A percentile compares a stretch with the other conserved stretches of the same genome.
These are phyloP conservation scores for Araneus ventricosus DNA, from an alignment of 1,140 invertebrate species.

Conservation along the genomic window DNA sequence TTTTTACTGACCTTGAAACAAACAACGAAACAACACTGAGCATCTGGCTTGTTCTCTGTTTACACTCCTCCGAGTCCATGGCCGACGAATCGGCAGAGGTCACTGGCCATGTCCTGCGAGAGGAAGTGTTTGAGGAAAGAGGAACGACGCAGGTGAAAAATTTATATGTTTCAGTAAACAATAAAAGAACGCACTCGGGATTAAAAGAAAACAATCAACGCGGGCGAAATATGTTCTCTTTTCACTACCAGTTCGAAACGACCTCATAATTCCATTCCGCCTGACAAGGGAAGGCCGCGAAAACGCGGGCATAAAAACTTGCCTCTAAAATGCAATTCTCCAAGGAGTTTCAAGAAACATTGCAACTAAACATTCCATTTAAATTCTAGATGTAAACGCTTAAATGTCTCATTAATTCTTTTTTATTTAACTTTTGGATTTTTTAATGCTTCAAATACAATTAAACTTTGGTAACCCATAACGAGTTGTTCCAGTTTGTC, in stretches of 20 bases:
- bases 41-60: background rate
- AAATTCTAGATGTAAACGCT: background rate
- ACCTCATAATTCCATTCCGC: background rate
- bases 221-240: background rate
- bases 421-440: too few relatives aligned
- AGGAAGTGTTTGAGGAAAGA: background rate
- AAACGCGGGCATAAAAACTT: background rate
- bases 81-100: background rate
- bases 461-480: background rate
- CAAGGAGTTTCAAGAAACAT: background rate
- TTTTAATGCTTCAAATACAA: background rate
- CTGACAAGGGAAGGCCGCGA: background rate
- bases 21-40: too few relatives aligned
- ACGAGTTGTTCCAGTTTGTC: background rate
- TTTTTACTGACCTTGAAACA: too few relatives aligned
- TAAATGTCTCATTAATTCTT: background rate
- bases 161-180: background rate
- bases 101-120: background rate
- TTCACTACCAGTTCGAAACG: background rate
- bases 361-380: background rate
- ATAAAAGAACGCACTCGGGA: background rate
- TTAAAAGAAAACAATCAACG: background rate
- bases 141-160: background rate
- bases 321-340: background rate
- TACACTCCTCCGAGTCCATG: background rate